A percentile compares a stretch with the other conserved stretches of the same genome.
phyloP scores from a whole-genome alignment of 1,140 invertebrate genomes.

The Drosophila kikkawai region DNA sequence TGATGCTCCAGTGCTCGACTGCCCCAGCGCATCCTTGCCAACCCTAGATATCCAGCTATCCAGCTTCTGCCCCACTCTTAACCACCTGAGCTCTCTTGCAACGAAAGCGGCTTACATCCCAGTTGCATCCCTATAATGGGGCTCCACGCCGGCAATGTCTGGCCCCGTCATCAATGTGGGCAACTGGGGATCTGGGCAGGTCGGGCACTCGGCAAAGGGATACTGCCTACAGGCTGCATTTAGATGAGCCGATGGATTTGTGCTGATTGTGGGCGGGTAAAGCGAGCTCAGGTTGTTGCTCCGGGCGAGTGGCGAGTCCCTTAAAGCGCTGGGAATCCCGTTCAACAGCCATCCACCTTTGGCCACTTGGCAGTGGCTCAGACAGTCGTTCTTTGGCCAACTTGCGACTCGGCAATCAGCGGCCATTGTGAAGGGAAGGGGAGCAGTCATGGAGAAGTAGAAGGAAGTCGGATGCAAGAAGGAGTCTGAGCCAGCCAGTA shows the following conservation, averaged over 20 bases:
- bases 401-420: slow-evolving; percentile 63
- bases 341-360: slow-evolving; percentile 34
- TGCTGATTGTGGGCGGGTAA: slow-evolving; percentile 24
- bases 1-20: slow-evolving; percentile 45
- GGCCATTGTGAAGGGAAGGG: slow-evolving; percentile 55
- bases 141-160: slow-evolving; percentile 17
- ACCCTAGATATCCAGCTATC: slow-evolving; percentile 1
- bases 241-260: slow-evolving; percentile 51
- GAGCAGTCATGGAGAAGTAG: neutral
- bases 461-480: slow-evolving; percentile 10
- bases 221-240: slow-evolving; percentile 37
- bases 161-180: slow-evolving; percentile 61
- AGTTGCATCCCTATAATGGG: slow-evolving; percentile 53
- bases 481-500: slow-evolving; percentile 29
- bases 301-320: slow-evolving; percentile 3
- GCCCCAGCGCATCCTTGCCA: slow-evolving; percentile 15
- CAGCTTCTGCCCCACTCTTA: neutral
- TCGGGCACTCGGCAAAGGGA: neutral
- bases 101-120: slow-evolving; percentile 63
- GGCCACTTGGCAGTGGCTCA: slow-evolving; percentile 24
- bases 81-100: slow-evolving; percentile 12
- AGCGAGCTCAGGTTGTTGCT: slow-evolving; percentile 1
- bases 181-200: slow-evolving; percentile 16
- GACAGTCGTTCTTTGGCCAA: slow-evolving; percentile 9
- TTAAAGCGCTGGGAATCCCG: slow-evolving; percentile 23